Base-by-base conservation (phyloP, 2,113 vertebrate genomes). In the Isichthys henryi region DNA sequence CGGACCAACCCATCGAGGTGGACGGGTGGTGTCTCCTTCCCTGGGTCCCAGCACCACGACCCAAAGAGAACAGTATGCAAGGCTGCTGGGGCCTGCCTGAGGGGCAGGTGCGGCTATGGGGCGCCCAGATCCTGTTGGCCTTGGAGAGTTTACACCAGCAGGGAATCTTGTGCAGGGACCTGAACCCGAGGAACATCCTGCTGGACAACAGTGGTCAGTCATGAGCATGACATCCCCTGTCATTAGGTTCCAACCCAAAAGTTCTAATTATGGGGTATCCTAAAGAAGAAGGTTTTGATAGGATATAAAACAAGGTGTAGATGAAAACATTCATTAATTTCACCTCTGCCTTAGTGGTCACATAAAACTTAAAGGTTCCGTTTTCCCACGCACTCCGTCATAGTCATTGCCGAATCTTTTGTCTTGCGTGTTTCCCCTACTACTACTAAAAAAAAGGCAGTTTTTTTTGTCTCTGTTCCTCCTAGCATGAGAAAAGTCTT, bases 101-200 rank as follows among this genome's bases (percentile, higher is more conserved):
- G 89, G 94, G 95, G 15, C 96, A 97, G 91, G 97, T 97, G 89
- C 95, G 94, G 48, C 94, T 97, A 17, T 99, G 98, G 98, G 98
- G 96, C 1, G 98, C 98, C 0, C 97, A 99, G 95, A 95, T 97
- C 21, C 94, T 99, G 39, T 90, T 99, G 93, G 97, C 98, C 2
- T 93, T 99, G 89, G 98, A 99, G 90, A 97, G 97, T 19, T 96
- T 99, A 89, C 98, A 99, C 83, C 95, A 99, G 90, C 98, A 99
- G 92, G 98, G 98, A 31, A 93, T 99, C n/a, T 88, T 99, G 89
- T 99, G 98, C 94, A 95, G 95, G 58, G 98, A 99, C 90, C 97
- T 99, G 91, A 99, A 98, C 91, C 98, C 98, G n/a, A 96, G 95
- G 92, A 99, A 99, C 89, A 92, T 99, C 91, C 96, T 99, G n/a